Evolutionary conservation across 2,888 invertebrate genomes (phyloP).

Genomic region (Limnephilus marmoratus): DNA sequence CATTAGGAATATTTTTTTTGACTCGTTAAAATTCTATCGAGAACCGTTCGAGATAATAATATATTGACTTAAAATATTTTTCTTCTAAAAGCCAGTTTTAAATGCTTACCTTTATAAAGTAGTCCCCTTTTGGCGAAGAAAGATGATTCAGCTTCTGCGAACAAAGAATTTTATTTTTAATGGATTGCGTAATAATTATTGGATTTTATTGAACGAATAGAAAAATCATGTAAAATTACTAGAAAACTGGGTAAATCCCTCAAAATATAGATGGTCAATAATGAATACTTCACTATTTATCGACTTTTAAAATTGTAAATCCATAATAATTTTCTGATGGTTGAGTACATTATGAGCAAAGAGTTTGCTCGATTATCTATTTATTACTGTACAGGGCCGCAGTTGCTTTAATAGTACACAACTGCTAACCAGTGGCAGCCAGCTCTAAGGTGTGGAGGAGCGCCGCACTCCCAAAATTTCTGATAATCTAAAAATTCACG

Average conservation of each 20-base stretch:
- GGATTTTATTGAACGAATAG: not conserved
- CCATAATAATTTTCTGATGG: no score
- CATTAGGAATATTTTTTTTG: not conserved
- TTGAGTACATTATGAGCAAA: no score
- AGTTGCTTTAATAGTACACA: no score
- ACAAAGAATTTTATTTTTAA: constrained; percentile 24
- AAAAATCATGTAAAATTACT: not conserved
- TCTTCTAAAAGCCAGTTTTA: not conserved
- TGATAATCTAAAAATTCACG: no score
- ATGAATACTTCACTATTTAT: no score
- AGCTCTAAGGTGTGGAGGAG: no score
- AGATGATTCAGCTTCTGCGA: constrained; percentile 23
- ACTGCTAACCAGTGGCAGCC: no score
- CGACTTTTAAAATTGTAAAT: no score
- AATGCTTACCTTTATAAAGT: constrained; percentile 25
- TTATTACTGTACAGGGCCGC: no score
- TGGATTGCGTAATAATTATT: not conserved
- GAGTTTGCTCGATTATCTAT: no score
- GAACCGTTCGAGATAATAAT: not conserved
- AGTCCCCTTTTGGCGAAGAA: not conserved
- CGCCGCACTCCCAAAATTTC: no score
- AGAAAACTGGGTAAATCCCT: not conserved
- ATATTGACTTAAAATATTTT: not conserved
- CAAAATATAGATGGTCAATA: no score
- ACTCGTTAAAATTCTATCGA: not conserved